Evolutionary conservation across 2,797 vertebrate species (phyloP).

Genomic region (Spondyliosoma cantharus): DNA sequence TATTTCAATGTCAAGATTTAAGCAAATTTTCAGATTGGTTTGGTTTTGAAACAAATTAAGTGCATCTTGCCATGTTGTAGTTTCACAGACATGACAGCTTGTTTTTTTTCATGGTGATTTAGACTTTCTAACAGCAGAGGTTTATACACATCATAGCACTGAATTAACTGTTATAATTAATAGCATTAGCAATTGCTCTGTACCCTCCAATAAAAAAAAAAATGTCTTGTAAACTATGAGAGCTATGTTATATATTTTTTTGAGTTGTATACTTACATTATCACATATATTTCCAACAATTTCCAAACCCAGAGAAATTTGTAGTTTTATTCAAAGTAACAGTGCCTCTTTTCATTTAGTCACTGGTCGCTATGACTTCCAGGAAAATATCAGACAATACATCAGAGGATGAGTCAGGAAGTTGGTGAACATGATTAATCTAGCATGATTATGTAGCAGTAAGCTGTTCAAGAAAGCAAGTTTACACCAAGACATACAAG

Average conservation of each 20-base stretch:
- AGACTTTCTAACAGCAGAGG: not conserved
- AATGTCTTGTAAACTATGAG: no score
- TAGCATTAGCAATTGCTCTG: not conserved
- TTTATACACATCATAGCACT: not conserved
- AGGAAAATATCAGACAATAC: no score
- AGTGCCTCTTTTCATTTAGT: no score
- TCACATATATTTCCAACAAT: no score
- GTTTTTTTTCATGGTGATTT: not conserved
- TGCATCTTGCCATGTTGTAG: not conserved
- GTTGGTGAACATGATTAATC: no score
- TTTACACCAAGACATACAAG: not conserved
- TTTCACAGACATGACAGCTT: not conserved
- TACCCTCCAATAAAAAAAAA: no score
- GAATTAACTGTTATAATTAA: not conserved
- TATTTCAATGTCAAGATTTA: not conserved
- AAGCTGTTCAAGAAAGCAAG: not conserved
- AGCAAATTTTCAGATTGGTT: not conserved
- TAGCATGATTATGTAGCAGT: not conserved
- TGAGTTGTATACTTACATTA: no score
- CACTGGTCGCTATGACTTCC: no score
- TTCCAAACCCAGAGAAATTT: no score
- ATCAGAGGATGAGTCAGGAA: no score
- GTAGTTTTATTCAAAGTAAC: no score
- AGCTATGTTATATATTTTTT: no score
- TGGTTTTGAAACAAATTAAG: not conserved